Percentiles rank a stretch among this genome's conserved stretches.
Conservation (phyloP, 1,140 invertebrate species). For the Drosophila carrolli region DNA sequence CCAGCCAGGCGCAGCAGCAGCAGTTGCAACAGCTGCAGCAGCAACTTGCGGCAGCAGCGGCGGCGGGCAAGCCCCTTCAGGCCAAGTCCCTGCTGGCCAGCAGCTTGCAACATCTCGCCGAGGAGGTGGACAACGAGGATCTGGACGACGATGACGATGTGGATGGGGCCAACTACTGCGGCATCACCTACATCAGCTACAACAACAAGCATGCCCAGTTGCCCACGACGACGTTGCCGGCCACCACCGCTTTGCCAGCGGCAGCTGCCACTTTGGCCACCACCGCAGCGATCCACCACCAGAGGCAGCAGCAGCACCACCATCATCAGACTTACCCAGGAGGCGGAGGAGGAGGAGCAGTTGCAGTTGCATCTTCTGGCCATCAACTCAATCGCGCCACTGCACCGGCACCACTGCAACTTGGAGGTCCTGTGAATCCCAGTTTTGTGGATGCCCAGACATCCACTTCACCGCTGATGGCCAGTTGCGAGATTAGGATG, state of each 20-base stretch:
- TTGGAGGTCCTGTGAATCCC: slow-evolving; percentile 33
- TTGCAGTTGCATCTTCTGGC: too few relatives aligned
- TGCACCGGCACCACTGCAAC: slow-evolving; percentile 42
- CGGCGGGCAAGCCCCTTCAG: slow-evolving; percentile 64
- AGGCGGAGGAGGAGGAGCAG: too few relatives aligned
- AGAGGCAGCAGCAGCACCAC: slow-evolving; percentile 50
- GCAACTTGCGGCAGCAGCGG: slow-evolving; percentile 69
- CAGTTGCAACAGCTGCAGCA: slow-evolving; percentile 73
- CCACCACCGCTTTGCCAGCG: slow-evolving; percentile 64
- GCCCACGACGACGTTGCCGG: slow-evolving; percentile 71
- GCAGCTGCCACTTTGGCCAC: slow-evolving; percentile 66
- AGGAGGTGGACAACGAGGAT: slow-evolving; percentile 79
- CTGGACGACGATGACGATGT: slow-evolving; percentile 76
- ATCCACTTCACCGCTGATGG: slow-evolving; percentile 69
- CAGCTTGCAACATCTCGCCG: slow-evolving; percentile 78
- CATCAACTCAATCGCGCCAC: slow-evolving; percentile 15
- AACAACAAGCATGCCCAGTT: slow-evolving; percentile 81
- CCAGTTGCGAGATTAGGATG: slow-evolving; percentile 2
- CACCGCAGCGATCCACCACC: slow-evolving; percentile 62
- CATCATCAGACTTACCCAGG: slow-evolving; percentile 4
- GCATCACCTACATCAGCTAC: slow-evolving; percentile 81
- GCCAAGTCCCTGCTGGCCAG: slow-evolving; percentile 74
- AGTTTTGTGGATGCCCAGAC: slow-evolving; percentile 76
- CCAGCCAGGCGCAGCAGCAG: slow-evolving; percentile 75
- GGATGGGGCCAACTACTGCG: slow-evolving; percentile 77